Base-by-base conservation (phyloP, 2,797 vertebrate species). In the Sebastes steindachneri region DNA sequence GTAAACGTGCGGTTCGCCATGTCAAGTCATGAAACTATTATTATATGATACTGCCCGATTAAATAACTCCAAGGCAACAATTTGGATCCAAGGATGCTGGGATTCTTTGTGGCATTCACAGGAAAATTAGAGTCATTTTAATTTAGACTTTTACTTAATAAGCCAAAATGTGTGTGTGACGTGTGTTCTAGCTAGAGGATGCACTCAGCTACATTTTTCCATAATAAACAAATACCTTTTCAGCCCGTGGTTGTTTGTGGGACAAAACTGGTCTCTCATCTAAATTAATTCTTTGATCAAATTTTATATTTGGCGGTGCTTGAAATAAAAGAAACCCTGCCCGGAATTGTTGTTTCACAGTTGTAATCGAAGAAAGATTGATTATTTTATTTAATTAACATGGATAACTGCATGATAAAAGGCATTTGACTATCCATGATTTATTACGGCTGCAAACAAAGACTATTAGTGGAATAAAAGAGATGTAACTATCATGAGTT, bases 1-100 rank as follows among this genome's bases (percentile, higher is more conserved):
- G 9, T 41, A 41, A 85, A 19, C 15, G 4, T 35, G 25, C 9
- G 10, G 48, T 65, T 65, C 1, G 10, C 28, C 73, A 54, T 71
- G 68, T 63, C 25, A 48, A 62, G 57, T 73, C 33, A 26, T 64
- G 62, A 83, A 79, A 41, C 68, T 17, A 45, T 45, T 45, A 17
- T 45, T 11, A 35, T 21, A 6, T 80, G 45, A 45, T 15, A 51
- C 31, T 7, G 9, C 69, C 23, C 48, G 14, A 74, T 75, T 7
- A 33, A 77, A 78, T 31, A 48, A 7, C 21, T 62, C 25, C 1
- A 12, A 31, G 14, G 21, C 4, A 74, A 19, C 11, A 15, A 14
- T 48, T 10, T 31, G 3, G 10, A 4, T 66, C 21, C 48, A 57
- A n/a, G 26, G 21, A 64, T 9, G 12, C 3, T 21, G 4, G 1